Percentiles rank a stretch among this genome's conserved stretches.
These are phyloP conservation scores for Zhengitettix transpicula DNA, from an alignment of 2,888 invertebrate species.

Conservation along the genomic window DNA sequence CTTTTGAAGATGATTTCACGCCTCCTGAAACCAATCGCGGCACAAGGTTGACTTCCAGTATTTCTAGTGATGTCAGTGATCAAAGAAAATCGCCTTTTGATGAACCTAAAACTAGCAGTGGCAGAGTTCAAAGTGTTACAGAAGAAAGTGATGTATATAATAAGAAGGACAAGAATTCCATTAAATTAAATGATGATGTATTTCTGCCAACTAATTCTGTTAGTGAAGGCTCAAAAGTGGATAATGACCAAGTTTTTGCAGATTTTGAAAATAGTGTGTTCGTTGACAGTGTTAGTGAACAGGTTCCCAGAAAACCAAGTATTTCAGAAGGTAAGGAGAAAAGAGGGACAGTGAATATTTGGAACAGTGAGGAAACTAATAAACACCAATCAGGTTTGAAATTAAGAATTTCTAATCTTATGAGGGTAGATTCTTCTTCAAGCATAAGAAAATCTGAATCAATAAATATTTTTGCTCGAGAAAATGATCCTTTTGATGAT, in stretches of 20 bases:
- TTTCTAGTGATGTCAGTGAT: constrained; percentile 19
- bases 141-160: constrained; percentile 9
- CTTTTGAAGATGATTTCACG: constrained; percentile 59
- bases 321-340: constrained; percentile 5
- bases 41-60: constrained; percentile 13
- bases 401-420: constrained; percentile 7
- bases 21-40: constrained; percentile 15
- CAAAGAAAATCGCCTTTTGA: constrained; percentile 14
- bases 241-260: constrained; percentile 5
- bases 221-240: constrained; percentile 9
- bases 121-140: constrained; percentile 10
- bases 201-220: constrained; percentile 12
- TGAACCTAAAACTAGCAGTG: constrained; percentile 4
- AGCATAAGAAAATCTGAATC: constrained; percentile 60
- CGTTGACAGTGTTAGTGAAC: constrained; percentile 4
- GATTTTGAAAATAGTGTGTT: constrained; percentile 10
- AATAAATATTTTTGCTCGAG: constrained; percentile 74
- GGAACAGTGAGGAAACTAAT: constrained; percentile 14
- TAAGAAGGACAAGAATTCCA: constrained; percentile 10
- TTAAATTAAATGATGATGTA: constrained; percentile 14
- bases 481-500: constrained; percentile 76
- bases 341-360: background rate
- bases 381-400: constrained; percentile 14
- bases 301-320: background rate
- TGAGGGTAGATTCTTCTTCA: constrained; percentile 14